Conservation (phyloP, 2,113 vertebrate species). For the Suricata suricatta region DNA sequence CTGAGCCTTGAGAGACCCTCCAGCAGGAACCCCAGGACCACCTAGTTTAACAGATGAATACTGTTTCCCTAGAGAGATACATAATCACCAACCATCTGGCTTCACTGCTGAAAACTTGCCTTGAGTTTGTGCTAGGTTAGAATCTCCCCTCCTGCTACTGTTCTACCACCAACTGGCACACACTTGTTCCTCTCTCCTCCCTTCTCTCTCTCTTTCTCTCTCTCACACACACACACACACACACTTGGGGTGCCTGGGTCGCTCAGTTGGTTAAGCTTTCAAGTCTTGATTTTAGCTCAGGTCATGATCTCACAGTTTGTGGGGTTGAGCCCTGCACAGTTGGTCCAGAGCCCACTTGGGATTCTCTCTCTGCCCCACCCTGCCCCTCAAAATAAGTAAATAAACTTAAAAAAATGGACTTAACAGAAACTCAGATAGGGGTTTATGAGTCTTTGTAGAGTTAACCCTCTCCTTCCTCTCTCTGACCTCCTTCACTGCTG, state of each 20-base stretch:
- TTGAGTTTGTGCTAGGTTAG: neutral
- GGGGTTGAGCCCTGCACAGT: no score
- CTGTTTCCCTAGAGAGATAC: constrained; percentile 20
- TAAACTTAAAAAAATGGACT: neutral
- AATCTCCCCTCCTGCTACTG: neutral
- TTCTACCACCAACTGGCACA: neutral
- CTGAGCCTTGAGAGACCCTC: neutral
- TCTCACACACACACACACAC: neutral
- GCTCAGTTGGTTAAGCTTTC: no score
- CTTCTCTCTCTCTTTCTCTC: neutral
- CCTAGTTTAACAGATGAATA: neutral
- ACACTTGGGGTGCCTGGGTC: neutral
- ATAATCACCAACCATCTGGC: neutral
- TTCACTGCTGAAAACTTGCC: neutral
- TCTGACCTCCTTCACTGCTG: neutral
- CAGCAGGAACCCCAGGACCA: neutral
- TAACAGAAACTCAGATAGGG: neutral
- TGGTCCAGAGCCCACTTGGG: no score
- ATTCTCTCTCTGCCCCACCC: no score
- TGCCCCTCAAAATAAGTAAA: no score
- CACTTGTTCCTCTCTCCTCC: neutral
- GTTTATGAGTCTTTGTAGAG: neutral
- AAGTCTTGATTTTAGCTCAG: no score
- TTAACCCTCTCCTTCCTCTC: neutral
- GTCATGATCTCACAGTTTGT: no score